Conservation (phyloP, 2,888 invertebrate genomes). For the Scaptomyza polygonia region DNA sequence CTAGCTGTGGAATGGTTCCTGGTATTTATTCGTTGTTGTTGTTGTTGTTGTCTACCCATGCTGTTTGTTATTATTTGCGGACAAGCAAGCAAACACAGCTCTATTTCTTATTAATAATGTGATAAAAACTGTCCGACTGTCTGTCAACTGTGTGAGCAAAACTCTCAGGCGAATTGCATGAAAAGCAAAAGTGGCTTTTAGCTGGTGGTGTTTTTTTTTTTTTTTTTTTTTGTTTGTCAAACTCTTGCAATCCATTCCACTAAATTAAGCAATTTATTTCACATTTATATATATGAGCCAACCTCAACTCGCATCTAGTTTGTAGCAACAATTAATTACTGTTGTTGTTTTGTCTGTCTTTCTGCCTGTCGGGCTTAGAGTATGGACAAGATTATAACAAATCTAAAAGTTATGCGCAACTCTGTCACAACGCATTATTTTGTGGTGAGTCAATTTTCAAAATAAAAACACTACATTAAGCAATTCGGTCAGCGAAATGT, state of each 20-base stretch:
- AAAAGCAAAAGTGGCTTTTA: slow-evolving; percentile 56
- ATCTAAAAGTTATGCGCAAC: slow-evolving; percentile 48
- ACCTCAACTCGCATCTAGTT: slow-evolving; percentile 34
- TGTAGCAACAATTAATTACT: slow-evolving; percentile 69
- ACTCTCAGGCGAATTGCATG: slow-evolving; percentile 31
- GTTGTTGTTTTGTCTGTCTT: slow-evolving; percentile 39
- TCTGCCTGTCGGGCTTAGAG: not conserved
- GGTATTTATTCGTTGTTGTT: no score
- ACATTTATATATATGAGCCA: slow-evolving; percentile 78
- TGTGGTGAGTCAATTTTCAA: slow-evolving; percentile 41
- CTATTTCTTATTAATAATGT: slow-evolving; percentile 78
- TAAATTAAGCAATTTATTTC: slow-evolving; percentile 79
- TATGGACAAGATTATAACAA: slow-evolving; percentile 49
- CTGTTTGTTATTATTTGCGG: slow-evolving; percentile 21
- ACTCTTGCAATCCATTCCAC: slow-evolving; percentile 78
- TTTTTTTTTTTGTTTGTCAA: slow-evolving; percentile 24
- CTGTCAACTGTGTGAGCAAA: slow-evolving; percentile 61
- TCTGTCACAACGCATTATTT: slow-evolving; percentile 68
- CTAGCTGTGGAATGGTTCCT: slow-evolving; percentile 40
- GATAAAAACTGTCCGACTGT: slow-evolving; percentile 72
- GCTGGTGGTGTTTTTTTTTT: slow-evolving; percentile 3
- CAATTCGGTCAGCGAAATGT: slow-evolving; percentile 10
- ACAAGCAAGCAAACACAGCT: slow-evolving; percentile 44
- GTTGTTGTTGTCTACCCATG: slow-evolving; percentile 25
- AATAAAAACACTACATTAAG: slow-evolving; percentile 3